Conservation (phyloP, 1,140 invertebrate species). For the Cheumatopsyche charites region DNA sequence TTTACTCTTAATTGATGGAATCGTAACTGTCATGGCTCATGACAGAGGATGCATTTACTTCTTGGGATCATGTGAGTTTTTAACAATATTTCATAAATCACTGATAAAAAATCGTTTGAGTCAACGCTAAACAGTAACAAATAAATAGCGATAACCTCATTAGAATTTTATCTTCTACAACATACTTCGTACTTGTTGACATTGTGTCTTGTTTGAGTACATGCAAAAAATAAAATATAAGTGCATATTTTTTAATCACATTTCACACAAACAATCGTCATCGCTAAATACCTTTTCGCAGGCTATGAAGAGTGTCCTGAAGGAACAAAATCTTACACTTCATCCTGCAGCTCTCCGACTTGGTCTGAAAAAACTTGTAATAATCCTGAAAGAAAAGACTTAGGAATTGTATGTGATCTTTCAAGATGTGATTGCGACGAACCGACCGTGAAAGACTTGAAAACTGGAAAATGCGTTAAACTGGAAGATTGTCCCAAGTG, state of each 20-base stretch:
- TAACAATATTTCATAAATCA: neutral
- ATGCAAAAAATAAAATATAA: too few species aligned
- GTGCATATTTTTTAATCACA: too few species aligned
- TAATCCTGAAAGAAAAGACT: constrained; percentile 12
- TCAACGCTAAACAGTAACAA: too few species aligned
- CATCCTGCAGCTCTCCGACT: constrained; percentile 6
- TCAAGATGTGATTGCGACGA: constrained; percentile 41
- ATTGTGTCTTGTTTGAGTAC: too few species aligned
- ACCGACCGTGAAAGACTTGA: constrained; percentile 33
- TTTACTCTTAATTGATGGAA: neutral
- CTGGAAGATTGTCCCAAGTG: constrained; percentile 33
- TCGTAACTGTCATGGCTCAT: neutral
- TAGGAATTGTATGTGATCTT: constrained; percentile 34
- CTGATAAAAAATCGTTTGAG: too few species aligned
- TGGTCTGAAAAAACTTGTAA: constrained; percentile 33
- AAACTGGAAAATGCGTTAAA: constrained; percentile 38
- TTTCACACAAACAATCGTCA: neutral
- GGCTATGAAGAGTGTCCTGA: constrained; percentile 34
- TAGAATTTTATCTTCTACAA: too few species aligned
- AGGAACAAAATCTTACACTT: constrained; percentile 37
- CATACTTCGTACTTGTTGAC: too few species aligned
- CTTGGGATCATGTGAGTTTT: neutral
- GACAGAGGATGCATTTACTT: neutral
- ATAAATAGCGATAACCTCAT: too few species aligned
- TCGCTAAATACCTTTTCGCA: constrained; percentile 16